Conservation (phyloP, 2,113 vertebrate species). For the Pseudorhombus dupliciocellatus region DNA sequence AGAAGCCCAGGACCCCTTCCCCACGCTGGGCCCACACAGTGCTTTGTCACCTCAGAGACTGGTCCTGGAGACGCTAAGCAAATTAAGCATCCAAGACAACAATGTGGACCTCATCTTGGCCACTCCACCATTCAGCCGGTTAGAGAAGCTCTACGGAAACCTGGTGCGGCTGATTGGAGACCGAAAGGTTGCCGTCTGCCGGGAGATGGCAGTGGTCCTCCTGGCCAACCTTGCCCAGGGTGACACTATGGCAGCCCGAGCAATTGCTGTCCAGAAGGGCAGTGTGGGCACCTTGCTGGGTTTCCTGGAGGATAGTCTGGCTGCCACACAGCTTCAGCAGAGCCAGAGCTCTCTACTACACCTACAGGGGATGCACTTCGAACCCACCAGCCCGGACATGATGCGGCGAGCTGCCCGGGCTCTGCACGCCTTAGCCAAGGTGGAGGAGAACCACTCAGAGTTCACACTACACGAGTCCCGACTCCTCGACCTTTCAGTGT, state of each 20-base stretch:
- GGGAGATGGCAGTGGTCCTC: constrained; percentile 99
- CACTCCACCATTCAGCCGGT: constrained; percentile 93
- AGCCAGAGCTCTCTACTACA: constrained; percentile 94
- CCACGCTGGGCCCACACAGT: constrained; percentile 91
- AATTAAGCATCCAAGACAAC: constrained; percentile 99
- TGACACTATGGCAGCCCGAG: constrained; percentile 93
- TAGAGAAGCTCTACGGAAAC: constrained; percentile 97
- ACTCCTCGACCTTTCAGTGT: constrained; percentile 99
- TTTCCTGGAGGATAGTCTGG: constrained; percentile 98
- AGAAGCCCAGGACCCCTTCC: constrained; percentile 98
- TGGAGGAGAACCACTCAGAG: constrained; percentile 99
- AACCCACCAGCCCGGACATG: constrained; percentile 99
- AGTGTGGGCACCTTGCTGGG: constrained; percentile 96
- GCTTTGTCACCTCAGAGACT: constrained; percentile 98
- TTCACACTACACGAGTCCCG: constrained; percentile 99
- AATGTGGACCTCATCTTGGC: constrained; percentile 99
- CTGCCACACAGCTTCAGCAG: constrained; percentile 97
- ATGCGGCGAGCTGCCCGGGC: constrained; percentile 97
- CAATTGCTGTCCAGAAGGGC: constrained; percentile 97
- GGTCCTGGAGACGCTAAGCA: constrained; percentile 98
- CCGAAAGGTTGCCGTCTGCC: constrained; percentile 96
- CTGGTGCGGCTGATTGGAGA: constrained; percentile 97
- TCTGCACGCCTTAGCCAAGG: constrained; percentile 96
- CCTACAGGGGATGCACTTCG: constrained; percentile 95
- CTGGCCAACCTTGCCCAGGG: constrained; percentile 99